A percentile compares a stretch with the other conserved stretches of the same genome.
Conservation (phyloP, 2,113 vertebrate species). For the Hiodon tergisus region DNA sequence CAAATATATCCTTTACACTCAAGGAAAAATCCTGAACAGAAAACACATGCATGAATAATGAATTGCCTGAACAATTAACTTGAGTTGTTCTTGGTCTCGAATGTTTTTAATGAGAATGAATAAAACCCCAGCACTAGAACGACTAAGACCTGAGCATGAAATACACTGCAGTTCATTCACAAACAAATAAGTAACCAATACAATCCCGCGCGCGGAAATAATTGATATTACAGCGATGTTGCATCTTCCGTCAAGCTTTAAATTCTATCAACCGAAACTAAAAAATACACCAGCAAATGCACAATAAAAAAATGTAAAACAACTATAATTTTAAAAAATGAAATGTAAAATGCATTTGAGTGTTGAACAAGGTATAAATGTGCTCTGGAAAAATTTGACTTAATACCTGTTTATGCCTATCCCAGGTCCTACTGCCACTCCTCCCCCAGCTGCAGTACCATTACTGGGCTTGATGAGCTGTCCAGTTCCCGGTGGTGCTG, state of each 20-base stretch:
- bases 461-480: slow-evolving; percentile 73
- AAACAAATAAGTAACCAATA: background rate
- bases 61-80: background rate
- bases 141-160: slow-evolving; percentile 9
- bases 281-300: slow-evolving; percentile 49
- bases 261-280: slow-evolving; percentile 47
- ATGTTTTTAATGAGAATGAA: slow-evolving; percentile 16
- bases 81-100: background rate
- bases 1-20: slow-evolving; percentile 10
- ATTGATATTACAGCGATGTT: background rate
- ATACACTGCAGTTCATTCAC: slow-evolving; percentile 8
- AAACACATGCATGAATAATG: background rate
- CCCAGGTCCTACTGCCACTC: slow-evolving; percentile 57
- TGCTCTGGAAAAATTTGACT: slow-evolving; percentile 7
- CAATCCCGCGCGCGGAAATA: background rate
- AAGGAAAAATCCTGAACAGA: slow-evolving; percentile 3
- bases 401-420: slow-evolving; percentile 69
- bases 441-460: slow-evolving; percentile 61
- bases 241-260: background rate
- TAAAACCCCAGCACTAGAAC: background rate
- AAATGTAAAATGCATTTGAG: background rate
- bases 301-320: background rate
- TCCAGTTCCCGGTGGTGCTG: slow-evolving; percentile 73
- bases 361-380: slow-evolving; percentile 29
- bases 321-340: background rate